phyloP scores from a whole-genome alignment of 2,888 invertebrate species.

The Anoplius nigerrimus region DNA sequence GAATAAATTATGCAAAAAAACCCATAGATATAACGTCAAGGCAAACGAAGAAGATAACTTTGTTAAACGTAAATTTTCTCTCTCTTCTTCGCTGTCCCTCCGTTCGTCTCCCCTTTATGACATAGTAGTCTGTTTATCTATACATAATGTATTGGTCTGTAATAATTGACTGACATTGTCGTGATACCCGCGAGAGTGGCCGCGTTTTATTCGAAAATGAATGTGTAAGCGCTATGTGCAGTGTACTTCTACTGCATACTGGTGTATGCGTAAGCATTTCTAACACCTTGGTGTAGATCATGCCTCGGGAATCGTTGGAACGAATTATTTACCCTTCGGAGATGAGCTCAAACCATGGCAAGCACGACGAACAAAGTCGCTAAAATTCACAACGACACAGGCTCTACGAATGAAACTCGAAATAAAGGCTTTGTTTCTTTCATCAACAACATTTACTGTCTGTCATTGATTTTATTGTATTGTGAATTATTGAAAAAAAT shows the following conservation, averaged over 20 bases:
- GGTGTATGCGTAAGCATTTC: too few species aligned
- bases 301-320: too few species aligned
- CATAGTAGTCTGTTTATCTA: slow-evolving; percentile 59
- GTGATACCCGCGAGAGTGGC: slow-evolving; percentile 34
- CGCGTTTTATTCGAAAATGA: too few species aligned
- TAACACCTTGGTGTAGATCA: too few species aligned
- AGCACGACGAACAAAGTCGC: slow-evolving; percentile 55
- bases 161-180: slow-evolving; percentile 69
- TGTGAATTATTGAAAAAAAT: too few species aligned
- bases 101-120: too few species aligned
- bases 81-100: too few species aligned
- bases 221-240: too few species aligned
- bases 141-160: slow-evolving; percentile 50
- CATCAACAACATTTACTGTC: slow-evolving; percentile 22
- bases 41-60: slow-evolving; percentile 1
- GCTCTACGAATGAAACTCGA: slow-evolving; percentile 11
- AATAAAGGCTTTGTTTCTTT: slow-evolving; percentile 14
- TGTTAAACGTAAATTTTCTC: slow-evolving; percentile 18
- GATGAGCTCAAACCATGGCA: slow-evolving; percentile 57
- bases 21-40: too few species aligned
- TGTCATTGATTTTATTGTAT: slow-evolving; percentile 33
- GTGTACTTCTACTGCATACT: too few species aligned
- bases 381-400: slow-evolving; percentile 49
- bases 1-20: too few species aligned
- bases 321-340: slow-evolving; percentile 16